Conservation (phyloP, 2,888 invertebrate species). For the Sialis fuliginosa region DNA sequence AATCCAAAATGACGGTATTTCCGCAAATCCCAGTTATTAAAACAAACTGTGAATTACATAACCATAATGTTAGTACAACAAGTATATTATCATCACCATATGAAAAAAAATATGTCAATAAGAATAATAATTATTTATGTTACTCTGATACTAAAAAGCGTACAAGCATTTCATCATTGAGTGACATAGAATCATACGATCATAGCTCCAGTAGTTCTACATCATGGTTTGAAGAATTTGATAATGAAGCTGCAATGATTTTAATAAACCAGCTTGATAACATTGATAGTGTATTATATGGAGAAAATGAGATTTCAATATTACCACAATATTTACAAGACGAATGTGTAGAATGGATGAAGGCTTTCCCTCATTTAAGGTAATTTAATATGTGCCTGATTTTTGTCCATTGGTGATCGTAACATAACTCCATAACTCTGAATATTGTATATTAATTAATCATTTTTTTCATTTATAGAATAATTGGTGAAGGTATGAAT, state of each 20-base stretch:
- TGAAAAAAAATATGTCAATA: too few species aligned
- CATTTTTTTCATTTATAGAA: too few species aligned
- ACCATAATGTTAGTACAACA: too few species aligned
- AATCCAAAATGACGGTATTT: too few species aligned
- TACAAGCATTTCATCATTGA: conserved; percentile 1
- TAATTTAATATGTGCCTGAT: background rate
- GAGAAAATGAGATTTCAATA: conserved; percentile 32
- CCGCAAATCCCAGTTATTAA: too few species aligned
- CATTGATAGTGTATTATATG: conserved; percentile 35
- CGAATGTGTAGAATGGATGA: conserved; percentile 39
- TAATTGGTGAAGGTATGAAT: too few species aligned
- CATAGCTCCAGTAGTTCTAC: conserved; percentile 20
- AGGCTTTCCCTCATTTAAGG: conserved; percentile 38
- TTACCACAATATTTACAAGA: conserved; percentile 30
- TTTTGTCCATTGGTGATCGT: too few species aligned
- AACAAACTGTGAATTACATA: too few species aligned
- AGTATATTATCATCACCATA: too few species aligned
- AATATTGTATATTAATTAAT: too few species aligned
- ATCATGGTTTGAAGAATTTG: conserved; percentile 33
- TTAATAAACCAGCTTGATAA: conserved; percentile 35
- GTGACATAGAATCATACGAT: conserved; percentile 6
- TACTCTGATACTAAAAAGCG: background rate
- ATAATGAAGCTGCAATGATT: conserved; percentile 30
- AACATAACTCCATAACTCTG: too few species aligned
- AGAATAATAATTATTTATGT: too few species aligned